These are phyloP conservation scores for Pantherophis guttatus DNA, from an alignment of 2,113 vertebrate species.

Conservation along the genomic window DNA sequence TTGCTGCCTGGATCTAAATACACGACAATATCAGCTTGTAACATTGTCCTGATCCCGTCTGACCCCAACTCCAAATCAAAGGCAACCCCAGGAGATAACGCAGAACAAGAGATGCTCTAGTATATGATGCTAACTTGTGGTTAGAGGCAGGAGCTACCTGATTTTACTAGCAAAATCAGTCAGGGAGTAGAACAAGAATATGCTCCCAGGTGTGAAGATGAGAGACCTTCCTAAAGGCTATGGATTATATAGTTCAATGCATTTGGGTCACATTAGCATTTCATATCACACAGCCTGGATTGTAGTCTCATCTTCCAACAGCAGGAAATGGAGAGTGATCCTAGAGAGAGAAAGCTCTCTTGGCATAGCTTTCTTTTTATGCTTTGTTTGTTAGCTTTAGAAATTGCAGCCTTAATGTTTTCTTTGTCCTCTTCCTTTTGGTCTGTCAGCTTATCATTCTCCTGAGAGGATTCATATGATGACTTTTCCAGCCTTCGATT, in stretches of 20 bases:
- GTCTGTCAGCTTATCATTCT: not conserved
- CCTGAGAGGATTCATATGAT: not conserved
- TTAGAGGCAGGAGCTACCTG: constrained; percentile 48
- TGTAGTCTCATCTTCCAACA: constrained; percentile 50
- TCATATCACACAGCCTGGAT: constrained; percentile 48
- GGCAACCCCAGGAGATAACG: constrained; percentile 34
- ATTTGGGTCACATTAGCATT: constrained; percentile 72
- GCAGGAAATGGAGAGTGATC: constrained; percentile 40
- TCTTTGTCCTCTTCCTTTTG: not conserved
- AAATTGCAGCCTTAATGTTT: not conserved
- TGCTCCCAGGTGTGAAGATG: constrained; percentile 49
- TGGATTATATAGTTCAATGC: constrained; percentile 65
- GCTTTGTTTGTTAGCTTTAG: not conserved
- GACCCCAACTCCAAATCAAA: not conserved
- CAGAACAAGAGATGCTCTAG: constrained; percentile 42
- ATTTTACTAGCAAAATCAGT: constrained; percentile 60
- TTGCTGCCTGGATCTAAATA: constrained; percentile 8
- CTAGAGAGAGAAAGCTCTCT: constrained; percentile 29
- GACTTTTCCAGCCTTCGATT: not conserved
- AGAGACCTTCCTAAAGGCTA: constrained; percentile 67
- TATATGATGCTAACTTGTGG: constrained; percentile 26
- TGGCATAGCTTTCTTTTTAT: not conserved
- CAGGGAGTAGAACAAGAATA: constrained; percentile 53
- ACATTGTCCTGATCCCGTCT: constrained; percentile 33
- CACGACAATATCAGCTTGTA: constrained; percentile 44